Conservation (phyloP, 2,113 vertebrate species). For the Bubo blakistoni region DNA sequence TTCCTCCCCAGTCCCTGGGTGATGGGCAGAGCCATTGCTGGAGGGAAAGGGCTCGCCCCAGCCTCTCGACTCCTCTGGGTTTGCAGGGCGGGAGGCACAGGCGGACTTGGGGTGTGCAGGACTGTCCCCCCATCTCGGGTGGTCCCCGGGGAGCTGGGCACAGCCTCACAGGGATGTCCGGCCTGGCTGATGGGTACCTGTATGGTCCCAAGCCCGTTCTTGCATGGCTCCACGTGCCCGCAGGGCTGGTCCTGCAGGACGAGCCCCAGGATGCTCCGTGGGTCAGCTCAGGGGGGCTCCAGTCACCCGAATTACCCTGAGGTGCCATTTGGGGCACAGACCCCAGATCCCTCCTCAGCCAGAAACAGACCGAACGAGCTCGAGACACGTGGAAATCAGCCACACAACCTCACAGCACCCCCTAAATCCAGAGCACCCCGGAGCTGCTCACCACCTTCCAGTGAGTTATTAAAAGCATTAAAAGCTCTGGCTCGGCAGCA, state of each 20-base stretch:
- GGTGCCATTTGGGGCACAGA: not conserved
- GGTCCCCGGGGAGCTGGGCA: rapidly evolving
- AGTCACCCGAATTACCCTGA: rapidly evolving
- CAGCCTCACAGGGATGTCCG: rapidly evolving
- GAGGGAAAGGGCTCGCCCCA: not conserved
- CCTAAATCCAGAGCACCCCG: rapidly evolving
- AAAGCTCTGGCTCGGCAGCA: not conserved
- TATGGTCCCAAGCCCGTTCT: rapidly evolving
- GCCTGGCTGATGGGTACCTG: rapidly evolving
- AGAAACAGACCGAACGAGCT: rapidly evolving
- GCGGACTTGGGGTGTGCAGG: rapidly evolving
- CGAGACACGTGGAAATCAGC: not conserved
- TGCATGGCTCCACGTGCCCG: rapidly evolving
- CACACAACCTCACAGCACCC: not conserved
- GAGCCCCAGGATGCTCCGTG: rapidly evolving
- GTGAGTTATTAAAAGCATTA: not conserved
- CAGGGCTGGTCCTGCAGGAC: not conserved
- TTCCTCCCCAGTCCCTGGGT: not conserved
- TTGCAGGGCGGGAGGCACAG: rapidly evolving
- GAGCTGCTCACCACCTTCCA: not conserved
- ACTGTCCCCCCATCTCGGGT: rapidly evolving
- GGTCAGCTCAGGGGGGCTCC: not conserved
- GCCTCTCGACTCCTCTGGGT: not conserved
- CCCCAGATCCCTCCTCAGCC: not conserved
- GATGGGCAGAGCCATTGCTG: not conserved